Evolutionary conservation across 2,888 invertebrate species (phyloP), one percentile per base, ranked within the genome.

Genomic region (Ecliptopera silaceata): DNA sequence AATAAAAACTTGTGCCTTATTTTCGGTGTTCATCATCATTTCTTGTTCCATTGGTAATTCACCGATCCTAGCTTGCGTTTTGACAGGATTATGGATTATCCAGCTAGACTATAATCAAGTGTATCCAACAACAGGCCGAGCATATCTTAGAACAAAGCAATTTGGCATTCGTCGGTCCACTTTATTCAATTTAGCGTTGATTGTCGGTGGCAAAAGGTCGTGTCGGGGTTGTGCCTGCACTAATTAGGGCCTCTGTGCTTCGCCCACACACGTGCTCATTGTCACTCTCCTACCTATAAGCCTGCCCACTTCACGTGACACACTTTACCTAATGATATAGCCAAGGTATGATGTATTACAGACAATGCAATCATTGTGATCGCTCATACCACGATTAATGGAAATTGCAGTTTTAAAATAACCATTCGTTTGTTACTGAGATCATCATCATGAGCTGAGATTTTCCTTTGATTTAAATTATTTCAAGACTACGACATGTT

Each of bases 101-200:
- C 20, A 12, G 20, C 26, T 15, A 38, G 38, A 38, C 4, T 47
- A 17, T 32, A 51, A 45, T 39, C 15, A 52, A 46, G 26, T 26
- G 8, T 10, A 12, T 38, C 29, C 11, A 10, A 18, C 11, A 10
- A 18, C 8, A 36, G 36, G 26, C 29, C 10, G 8, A 26, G 12
- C 20, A 46, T 51, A 17, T 36, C 34, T 15, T 45, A 65, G 63
- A 61, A 60, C 57, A 66, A 72, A 71, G 68, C 80, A 71, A 77
- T 83, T 80, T 65, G 72, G 74, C 69, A 74, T 68, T 71, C 76
- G 82, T 79, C 87, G 86, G 86, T 70, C 75, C 80, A 83, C 82
- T 89, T 88, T 82, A 88, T 87, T 82, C 83, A 86, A 88, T 90
- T 85, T 85, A 65, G 71, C 77, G 80, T 79, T 87, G 86, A 88